Base-by-base conservation (phyloP, 1,140 invertebrate species). In the Aphelenchoides avenae region DNA sequence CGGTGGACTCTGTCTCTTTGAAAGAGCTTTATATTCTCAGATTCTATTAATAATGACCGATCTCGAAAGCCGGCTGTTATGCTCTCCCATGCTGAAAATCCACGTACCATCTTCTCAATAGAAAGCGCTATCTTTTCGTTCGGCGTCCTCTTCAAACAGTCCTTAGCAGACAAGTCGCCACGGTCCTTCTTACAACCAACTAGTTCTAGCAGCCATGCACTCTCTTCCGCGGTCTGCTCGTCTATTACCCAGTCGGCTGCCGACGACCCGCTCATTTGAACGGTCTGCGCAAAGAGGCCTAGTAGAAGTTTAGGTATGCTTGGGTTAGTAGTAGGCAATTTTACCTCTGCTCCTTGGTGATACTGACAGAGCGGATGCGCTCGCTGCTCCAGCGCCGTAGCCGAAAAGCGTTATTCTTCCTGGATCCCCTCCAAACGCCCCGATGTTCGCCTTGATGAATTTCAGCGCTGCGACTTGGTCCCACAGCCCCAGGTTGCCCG, bases 391-490 rank as follows among this genome's bases (percentile, higher is more conserved):
- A 11, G 61, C 61, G 36, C 34, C 37, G 13, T 64, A 66, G 1
- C 61, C 61, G n/a, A 22, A 57, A 5, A 59, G 24, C 3, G 61
- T 64, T 4, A 64, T 42, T 18, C n/a, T 42, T 4, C 27, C 13
- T 15, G 46, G 44, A 47, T 85, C 80, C 0, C 84, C 84, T 1
- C 82, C 83, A 57, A 85, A 84, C 1, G 74, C 63, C 1, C 57
- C 57, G 27, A 85, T 84, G 56, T 79, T 79, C 5, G 71, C 36
- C 15, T 57, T 64, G 30, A 79, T 61, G 75, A 77, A 79, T 41
- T 63, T 46, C 6, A 79, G 50, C 7, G 78, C 76, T 36, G 59
- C 18, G 20, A 48, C 42, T 64, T 75, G 77, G 58, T 79, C 78
- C 56, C 70, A 75, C 5, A 79, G 41, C 5, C 72, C 79, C 37